Evolutionary conservation across 2,113 vertebrate species (phyloP), one percentile per base, ranked within the genome.

Genomic region (Lynx canadensis): DNA sequence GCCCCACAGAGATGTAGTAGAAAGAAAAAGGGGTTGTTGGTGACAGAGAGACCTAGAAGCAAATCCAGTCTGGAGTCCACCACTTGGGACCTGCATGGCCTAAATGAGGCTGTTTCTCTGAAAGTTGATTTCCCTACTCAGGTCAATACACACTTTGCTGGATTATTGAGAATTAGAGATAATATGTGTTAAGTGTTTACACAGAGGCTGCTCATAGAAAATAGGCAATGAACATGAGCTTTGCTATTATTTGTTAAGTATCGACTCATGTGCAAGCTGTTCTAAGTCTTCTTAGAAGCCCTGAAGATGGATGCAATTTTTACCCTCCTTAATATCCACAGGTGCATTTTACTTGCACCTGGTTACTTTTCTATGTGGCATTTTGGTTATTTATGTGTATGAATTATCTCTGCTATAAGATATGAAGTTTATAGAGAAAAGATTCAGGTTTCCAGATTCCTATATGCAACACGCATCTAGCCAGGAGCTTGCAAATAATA

Each of bases 351-450:
- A 68, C 50, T 73, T 93, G 25, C 19, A 19, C 2, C 27, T 68
- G 29, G 29, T 45, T 79, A 52, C 50, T 57, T 92, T 68, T 36
- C 41, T 55, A n/a, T 50, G 36, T 76, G 48, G 2, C 12, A 55
- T 81, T 84, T 41, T 68, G 52, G 14, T 48, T 91, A 57, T 38
- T 85, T 60, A 31, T 71, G 7, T 63, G 55, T 73, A 66, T 48
- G 29, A 25, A 91, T 45, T 71, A 65, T 48, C 11, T 80, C 3
- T 29, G 15, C 23, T 91, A 9, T 80, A 55, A 52, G 11, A 86
- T 5, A 73, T 71, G 19, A 85, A 48, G 36, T 93, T 96, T 76
- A 68, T 55, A 78, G 33, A 63, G 23, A 16, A 89, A 81, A 94
- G 3, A 85, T 73, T 83, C 48, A 45, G 50, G 5, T 50, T 87